A percentile compares a stretch with the other conserved stretches of the same genome.
Conservation (phyloP, 1,140 invertebrate genomes). For the Drosophila ananassae region DNA sequence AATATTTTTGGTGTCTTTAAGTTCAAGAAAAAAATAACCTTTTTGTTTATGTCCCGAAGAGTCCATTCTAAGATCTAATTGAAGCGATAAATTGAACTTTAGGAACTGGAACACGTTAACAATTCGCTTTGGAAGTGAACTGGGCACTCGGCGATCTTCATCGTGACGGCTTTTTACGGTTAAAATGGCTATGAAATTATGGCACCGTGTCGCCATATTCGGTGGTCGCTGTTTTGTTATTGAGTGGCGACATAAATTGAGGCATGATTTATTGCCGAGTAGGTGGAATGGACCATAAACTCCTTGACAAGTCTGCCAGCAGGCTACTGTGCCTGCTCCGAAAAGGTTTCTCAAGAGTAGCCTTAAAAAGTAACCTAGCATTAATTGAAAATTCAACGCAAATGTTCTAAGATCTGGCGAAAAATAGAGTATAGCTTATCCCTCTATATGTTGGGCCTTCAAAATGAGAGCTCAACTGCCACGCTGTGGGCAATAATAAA, state of each 20-base stretch:
- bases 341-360: slow-evolving; percentile 26
- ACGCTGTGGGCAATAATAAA: slow-evolving; percentile 73
- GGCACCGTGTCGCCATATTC: slow-evolving; percentile 61
- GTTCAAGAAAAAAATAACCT: not conserved
- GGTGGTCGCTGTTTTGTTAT: slow-evolving; percentile 56
- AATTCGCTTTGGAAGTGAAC: slow-evolving; percentile 42
- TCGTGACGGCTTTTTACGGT: slow-evolving; percentile 46
- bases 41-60: not conserved
- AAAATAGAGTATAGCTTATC: slow-evolving; percentile 32
- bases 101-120: slow-evolving; percentile 34
- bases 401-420: slow-evolving; percentile 6
- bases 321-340: slow-evolving; percentile 24
- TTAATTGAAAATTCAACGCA: slow-evolving; percentile 45
- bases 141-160: slow-evolving; percentile 42
- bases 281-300: slow-evolving; percentile 66
- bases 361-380: slow-evolving; percentile 46
- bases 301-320: slow-evolving; percentile 55
- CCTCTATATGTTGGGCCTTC: slow-evolving; percentile 46
- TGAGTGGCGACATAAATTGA: slow-evolving; percentile 61
- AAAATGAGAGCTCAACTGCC: slow-evolving; percentile 34
- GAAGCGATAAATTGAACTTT: slow-evolving; percentile 24
- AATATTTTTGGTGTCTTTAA: not conserved
- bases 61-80: slow-evolving; percentile 1
- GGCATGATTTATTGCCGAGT: slow-evolving; percentile 68
- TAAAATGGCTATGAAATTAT: slow-evolving; percentile 63